Base-by-base conservation (phyloP, 2,888 invertebrate genomes). In the Dryomyza anilis region DNA sequence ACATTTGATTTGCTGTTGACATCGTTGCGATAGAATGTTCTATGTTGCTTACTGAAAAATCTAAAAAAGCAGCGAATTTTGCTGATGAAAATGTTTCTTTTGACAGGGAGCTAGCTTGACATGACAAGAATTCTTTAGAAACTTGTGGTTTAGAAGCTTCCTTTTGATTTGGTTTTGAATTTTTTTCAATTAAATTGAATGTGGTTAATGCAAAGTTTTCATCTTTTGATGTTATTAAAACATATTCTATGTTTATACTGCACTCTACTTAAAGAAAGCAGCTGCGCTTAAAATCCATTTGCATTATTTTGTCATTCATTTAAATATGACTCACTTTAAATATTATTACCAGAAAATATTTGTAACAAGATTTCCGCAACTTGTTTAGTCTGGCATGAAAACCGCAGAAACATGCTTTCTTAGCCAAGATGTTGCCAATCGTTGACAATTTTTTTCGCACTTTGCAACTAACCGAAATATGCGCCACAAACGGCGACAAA, bases 1-100 rank as follows among this genome's bases (percentile, higher is more conserved):
- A 29, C 59, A 53, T 64, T 57, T 61, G 46, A 46, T 61, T 61
- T 61, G 60, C 52, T 66, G 52, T 66, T 57, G 45, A 52, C 46
- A 57, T 63, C 50, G 50, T 58, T 58, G 53, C 52, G 8, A 27
- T 39, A 14, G 48, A 14, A 39, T 14, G 3, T 7, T 36, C 8
- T 7, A 36, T 14, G 16, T 39, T 39, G 12, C n/a, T 43, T 16
- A 19, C 16, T 43, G 43, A 43, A 6, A 43, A 16, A 7, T 16
- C 2, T 16, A 43, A 1, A 43, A 43, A n/a, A 39, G 39, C 25
- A 50, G 21, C 50, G 25, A 50, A 19, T 29, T 29, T 19, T 59
- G 58, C 46, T 59, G 14, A 59, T 23, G 29, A 33, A 48, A 30
- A 48, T 59, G 29, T 8, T 16, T 2, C 36, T 19, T 6, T 3